A percentile compares a stretch with the other conserved stretches of the same genome.
Evolutionary conservation across 37 sponge, comb jelly and placozoan species (phyloP).

Genomic region (Chondrilla cf. caribensis): DNA sequence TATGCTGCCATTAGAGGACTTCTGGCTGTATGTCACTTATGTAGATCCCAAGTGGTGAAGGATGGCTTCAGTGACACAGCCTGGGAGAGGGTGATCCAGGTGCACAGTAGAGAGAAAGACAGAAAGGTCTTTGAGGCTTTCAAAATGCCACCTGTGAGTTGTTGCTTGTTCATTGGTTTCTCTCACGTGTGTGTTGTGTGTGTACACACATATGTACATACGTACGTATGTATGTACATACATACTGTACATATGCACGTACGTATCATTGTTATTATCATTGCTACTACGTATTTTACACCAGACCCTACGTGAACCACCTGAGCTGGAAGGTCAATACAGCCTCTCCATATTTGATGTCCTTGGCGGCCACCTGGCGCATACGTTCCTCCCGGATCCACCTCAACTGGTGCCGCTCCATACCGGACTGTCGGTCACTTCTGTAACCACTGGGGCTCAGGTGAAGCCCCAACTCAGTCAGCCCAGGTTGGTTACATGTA

Average conservation of each 20-base stretch:
- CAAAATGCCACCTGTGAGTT: conserved; percentile 46
- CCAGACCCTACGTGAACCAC: no score
- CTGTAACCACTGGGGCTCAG: background rate
- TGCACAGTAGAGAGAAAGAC: conserved; percentile 44
- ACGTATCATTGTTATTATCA: no score
- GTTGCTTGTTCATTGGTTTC: background rate
- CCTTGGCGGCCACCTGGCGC: conserved; percentile 36
- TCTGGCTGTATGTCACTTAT: conserved; percentile 36
- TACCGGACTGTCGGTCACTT: background rate
- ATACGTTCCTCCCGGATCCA: conserved; percentile 28
- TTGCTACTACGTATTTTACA: no score
- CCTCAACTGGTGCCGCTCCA: background rate
- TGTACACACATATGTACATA: background rate
- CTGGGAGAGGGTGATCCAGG: conserved; percentile 40
- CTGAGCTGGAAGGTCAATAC: background rate
- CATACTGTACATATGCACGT: no score
- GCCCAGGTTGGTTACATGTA: no score
- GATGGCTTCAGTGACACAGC: conserved; percentile 66
- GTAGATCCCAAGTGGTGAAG: conserved; percentile 37
- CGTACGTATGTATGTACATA: no score
- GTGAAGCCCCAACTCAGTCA: background rate
- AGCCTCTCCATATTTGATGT: conserved; percentile 10
- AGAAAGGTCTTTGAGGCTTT: conserved; percentile 52
- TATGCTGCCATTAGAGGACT: conserved; percentile 55
- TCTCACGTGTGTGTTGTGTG: background rate